Conservation (phyloP, 2,888 invertebrate genomes). For the Megastigmus dorsalis region DNA sequence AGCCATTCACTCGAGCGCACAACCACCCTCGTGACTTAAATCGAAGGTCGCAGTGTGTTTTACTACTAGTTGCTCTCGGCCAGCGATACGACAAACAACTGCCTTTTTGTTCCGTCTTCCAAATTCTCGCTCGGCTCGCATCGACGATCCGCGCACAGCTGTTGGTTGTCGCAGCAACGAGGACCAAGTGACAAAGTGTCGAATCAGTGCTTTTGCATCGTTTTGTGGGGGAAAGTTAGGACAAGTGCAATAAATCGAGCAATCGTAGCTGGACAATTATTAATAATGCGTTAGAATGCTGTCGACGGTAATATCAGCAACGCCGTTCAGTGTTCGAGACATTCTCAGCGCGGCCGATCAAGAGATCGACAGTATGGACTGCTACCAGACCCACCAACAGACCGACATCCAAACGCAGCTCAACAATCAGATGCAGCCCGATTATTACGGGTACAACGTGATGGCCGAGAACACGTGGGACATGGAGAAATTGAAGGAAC, state of each 20-base stretch:
- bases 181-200: no score
- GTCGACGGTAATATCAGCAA: slow-evolving; percentile 66
- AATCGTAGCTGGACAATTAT: no score
- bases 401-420: slow-evolving; percentile 60
- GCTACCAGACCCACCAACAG: slow-evolving; percentile 64
- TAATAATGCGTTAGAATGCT: slow-evolving; percentile 63
- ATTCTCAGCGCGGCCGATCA: slow-evolving; percentile 72
- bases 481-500: slow-evolving; percentile 70
- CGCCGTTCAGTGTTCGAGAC: slow-evolving; percentile 72
- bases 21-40: slow-evolving; percentile 53
- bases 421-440: slow-evolving; percentile 61
- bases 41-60: slow-evolving; percentile 11
- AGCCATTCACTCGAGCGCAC: slow-evolving; percentile 68
- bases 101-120: no score
- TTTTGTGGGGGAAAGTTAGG: no score
- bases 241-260: no score
- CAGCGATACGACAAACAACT: no score
- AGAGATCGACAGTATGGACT: slow-evolving; percentile 69
- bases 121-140: no score
- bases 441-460: slow-evolving; percentile 68
- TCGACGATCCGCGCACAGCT: no score
- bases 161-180: no score
- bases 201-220: no score
- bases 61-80: slow-evolving; percentile 17
- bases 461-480: slow-evolving; percentile 69